Evolutionary conservation across 2,113 vertebrate species (phyloP).

Genomic region (Channa maculata): DNA sequence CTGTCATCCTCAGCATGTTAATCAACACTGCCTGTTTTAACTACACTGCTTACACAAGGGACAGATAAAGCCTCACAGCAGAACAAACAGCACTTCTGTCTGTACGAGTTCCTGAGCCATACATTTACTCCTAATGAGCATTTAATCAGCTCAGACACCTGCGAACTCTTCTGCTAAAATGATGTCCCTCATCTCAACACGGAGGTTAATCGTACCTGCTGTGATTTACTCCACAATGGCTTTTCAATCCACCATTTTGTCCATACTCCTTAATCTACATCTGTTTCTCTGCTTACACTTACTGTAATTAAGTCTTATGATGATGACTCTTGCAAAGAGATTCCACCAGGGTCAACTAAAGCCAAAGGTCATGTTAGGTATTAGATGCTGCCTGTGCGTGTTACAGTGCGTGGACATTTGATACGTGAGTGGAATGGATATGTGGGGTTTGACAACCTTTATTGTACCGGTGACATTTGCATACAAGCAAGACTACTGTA

Average conservation of each 20-base stretch:
- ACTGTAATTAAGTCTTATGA: conserved; percentile 20
- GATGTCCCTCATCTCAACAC: conserved; percentile 40
- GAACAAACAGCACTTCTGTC: conserved; percentile 34
- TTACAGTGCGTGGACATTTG: not conserved
- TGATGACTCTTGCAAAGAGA: conserved; percentile 37
- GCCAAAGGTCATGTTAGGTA: conserved; percentile 41
- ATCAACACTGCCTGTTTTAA: conserved; percentile 36
- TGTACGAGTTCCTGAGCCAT: conserved; percentile 22
- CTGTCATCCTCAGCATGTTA: conserved; percentile 7
- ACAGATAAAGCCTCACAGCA: not conserved
- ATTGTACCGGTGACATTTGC: no score
- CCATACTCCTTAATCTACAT: conserved; percentile 5
- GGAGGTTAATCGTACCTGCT: conserved; percentile 29
- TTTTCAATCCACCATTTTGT: conserved; percentile 23
- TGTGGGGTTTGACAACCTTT: no score
- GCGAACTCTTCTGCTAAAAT: conserved; percentile 39
- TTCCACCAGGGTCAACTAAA: conserved; percentile 26
- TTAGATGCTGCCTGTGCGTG: not conserved
- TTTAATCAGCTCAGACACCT: conserved; percentile 51
- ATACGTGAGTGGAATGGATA: no score
- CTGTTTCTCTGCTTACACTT: not conserved
- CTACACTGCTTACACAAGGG: conserved; percentile 4
- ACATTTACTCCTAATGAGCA: conserved; percentile 32
- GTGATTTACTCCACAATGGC: conserved; percentile 32
- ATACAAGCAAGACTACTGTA: no score